These are phyloP conservation scores for Pantala flavescens DNA, from an alignment of 1,140 invertebrate species.

Conservation along the genomic window DNA sequence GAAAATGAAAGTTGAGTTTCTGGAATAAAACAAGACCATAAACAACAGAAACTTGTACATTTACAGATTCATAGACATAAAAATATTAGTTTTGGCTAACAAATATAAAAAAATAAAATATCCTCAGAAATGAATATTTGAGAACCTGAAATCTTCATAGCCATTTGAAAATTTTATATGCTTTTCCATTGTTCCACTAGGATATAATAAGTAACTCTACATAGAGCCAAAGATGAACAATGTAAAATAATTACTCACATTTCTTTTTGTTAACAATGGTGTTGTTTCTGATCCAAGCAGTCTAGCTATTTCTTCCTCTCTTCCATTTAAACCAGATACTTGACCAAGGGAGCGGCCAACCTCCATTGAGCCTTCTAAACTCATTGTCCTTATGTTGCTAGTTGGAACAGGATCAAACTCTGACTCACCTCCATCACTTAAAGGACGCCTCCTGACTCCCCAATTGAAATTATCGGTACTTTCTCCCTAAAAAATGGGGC, in stretches of 20 bases:
- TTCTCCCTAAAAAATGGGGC: slow-evolving; percentile 54
- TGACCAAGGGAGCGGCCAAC: not conserved
- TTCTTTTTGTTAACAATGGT: not conserved
- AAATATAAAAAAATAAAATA: too few species aligned
- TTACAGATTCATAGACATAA: too few species aligned
- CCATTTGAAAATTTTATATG: too few species aligned
- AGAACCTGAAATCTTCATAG: too few species aligned
- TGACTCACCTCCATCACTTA: slow-evolving; percentile 62
- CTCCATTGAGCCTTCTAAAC: not conserved
- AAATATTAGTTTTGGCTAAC: too few species aligned
- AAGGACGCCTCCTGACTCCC: slow-evolving; percentile 76
- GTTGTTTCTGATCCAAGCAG: slow-evolving; percentile 16
- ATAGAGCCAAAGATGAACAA: too few species aligned
- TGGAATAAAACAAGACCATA: too few species aligned
- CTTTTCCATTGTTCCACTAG: too few species aligned
- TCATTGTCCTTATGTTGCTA: not conserved
- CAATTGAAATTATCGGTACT: slow-evolving; percentile 95
- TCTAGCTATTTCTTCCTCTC: slow-evolving; percentile 9
- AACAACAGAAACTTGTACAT: too few species aligned
- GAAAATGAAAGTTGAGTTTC: too few species aligned
- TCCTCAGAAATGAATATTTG: too few species aligned
- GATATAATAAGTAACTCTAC: too few species aligned
- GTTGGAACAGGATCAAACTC: not conserved
- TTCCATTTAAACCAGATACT: not conserved
- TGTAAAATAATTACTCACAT: not conserved